phyloP scores from a whole-genome alignment of 2,797 vertebrate genomes.

The Stomatorhinus walkeri region DNA sequence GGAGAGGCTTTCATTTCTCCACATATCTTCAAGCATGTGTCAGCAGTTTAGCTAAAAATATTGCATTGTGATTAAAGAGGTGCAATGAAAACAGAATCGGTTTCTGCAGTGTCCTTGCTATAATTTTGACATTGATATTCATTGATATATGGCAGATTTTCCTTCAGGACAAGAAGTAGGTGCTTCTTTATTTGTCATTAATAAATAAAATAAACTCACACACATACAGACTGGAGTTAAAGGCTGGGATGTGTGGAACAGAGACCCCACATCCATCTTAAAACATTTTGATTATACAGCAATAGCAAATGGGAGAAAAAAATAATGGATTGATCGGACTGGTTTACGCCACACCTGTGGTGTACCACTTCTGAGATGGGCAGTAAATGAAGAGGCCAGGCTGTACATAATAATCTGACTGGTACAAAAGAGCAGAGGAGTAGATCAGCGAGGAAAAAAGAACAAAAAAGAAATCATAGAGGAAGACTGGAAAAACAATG shows the following conservation, averaged over 20 bases:
- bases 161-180: neutral
- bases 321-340: neutral
- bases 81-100: neutral
- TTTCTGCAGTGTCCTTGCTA: neutral
- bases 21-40: neutral
- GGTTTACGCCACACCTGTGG: neutral
- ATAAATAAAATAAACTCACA: neutral
- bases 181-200: neutral
- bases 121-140: neutral
- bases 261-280: neutral
- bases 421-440: neutral
- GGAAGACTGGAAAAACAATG: neutral
- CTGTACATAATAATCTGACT: neutral
- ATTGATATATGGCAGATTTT: neutral
- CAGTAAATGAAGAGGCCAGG: neutral
- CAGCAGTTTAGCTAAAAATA: neutral
- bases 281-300: neutral
- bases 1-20: constrained; percentile 12
- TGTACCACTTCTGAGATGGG: neutral
- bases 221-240: neutral
- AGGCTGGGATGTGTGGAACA: neutral
- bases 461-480: neutral
- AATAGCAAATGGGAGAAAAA: neutral
- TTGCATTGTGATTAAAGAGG: neutral
- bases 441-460: constrained; percentile 12